Base-by-base conservation (phyloP, 2,113 vertebrate species). In the Cynopterus brachyotis region DNA sequence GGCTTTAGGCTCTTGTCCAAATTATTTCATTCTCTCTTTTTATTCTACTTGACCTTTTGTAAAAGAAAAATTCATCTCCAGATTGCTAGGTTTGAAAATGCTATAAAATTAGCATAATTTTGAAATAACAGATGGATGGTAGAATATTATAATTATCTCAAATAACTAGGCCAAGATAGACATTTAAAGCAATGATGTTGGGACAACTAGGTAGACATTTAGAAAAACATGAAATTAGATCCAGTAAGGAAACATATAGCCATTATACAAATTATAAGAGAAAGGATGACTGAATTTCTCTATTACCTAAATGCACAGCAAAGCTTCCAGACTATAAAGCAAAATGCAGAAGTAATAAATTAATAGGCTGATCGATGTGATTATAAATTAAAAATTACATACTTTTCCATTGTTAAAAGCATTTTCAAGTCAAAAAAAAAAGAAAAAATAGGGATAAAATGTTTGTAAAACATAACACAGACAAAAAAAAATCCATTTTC, bases 131-230 rank as follows among this genome's bases (percentile, higher is more conserved):
- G 37, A 24, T 76, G 17, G 22, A 70, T 89, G 22, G 19, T 3
- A 16, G 3, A 10, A 64, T 53, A 55, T 80, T 75, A 59, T 86
- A 69, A 78, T 82, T 87, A 67, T 72, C 9, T 76, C 73, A 90
- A 94, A 82, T 59, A 78, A 82, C n/a, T 92, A 76, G 24, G 1
- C 32, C 22, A 80, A 64, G 15, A 70, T 64, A 28, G 16, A 76
- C 7, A 90, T 80, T 83, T 91, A 87, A 88, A 89, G 42, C 87
- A 89, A n/a, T 55, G 60, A 70, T 90, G 9, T 78, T 83, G 76
- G 37, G 24, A 80, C 13, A 78, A 82, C 0, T 40, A 28, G 5
- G 6, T 72, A 72, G 37, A 22, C 45, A 42, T 70, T 95, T 73
- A 50, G 15, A 55, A 86, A 86, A 78, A 47, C 45, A 79, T 22